Evolutionary conservation across 2,113 vertebrate genomes (phyloP), one percentile per base, ranked within the genome.

Genomic region (Gymnocephalus cernua): DNA sequence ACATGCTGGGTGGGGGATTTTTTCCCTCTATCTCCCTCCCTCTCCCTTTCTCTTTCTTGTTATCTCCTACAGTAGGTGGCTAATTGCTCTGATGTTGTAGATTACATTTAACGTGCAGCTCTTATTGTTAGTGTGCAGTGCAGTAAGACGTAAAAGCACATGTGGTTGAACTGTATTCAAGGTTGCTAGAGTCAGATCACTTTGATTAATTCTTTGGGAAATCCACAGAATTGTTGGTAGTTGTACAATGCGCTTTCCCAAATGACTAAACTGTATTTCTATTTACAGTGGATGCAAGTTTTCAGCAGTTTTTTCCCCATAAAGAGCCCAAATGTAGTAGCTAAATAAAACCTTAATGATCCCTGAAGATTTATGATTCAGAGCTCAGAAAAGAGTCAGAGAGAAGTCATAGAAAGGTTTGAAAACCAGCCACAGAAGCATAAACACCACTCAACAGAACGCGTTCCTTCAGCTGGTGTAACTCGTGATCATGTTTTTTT

Each of bases 1-100:
- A 89, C 92, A 89, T 91, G 90, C 88, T 86, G 84, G 86, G 85
- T 89, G 87, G 89, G 87, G 87, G 83, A 86, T 86, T 89, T 93
- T 84, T 74, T 27, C 16, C 41, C 47, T 76, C 73, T 68, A 45
- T 61, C 68, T 50, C 62, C 38, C 51, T 19, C 41, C 48, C 83
- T 77, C 76, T 50, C 38, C 80, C 74, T 44, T n/a, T 77, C 45
- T 63, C 63, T 80, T 82, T 82, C 76, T 79, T 50, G 74, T 82
- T 92, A 88, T 91, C 80, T 89, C 68, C 58, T 67, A 27, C 76
- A 70, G 72, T 80, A 57, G 83, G 89, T 85, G 88, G 91, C 90
- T 91, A 91, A 93, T 91, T 92, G 89, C 76, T 83, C 61, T 58
- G 79, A 86, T 91, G 80, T 68, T 74, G 85, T 72, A 85, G 86